These are phyloP conservation scores for Casuarius casuarius DNA, from an alignment of 2,113 vertebrate species.

Conservation along the genomic window DNA sequence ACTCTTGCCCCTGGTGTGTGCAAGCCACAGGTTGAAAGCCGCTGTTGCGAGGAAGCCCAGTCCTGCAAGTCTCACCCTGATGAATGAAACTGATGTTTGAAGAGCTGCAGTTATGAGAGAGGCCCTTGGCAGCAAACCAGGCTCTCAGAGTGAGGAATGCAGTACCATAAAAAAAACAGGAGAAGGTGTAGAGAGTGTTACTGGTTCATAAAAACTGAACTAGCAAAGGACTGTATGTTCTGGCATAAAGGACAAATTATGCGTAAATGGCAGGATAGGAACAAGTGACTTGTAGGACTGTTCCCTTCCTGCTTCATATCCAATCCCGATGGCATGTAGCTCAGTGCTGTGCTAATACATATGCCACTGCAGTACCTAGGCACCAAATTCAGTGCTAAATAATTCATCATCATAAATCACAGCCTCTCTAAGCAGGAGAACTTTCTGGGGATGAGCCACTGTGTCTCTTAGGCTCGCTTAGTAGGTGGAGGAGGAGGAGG, in stretches of 20 bases:
- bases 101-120: neutral
- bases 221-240: neutral
- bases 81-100: neutral
- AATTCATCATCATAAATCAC: neutral
- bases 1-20: neutral
- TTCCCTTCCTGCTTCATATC: neutral
- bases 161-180: too few relatives aligned
- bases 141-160: neutral
- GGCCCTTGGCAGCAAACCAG: neutral
- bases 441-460: neutral
- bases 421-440: neutral
- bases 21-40: neutral
- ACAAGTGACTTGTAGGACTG: neutral
- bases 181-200: rapidly evolving
- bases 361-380: neutral
- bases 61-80: neutral
- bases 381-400: neutral
- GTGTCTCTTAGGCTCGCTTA: neutral
- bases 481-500: neutral
- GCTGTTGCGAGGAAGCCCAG: neutral
- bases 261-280: neutral
- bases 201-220: neutral
- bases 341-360: neutral
- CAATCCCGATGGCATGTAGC: neutral
- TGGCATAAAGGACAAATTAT: neutral